Evolutionary conservation across 2,797 vertebrate genomes (phyloP), one percentile per base, ranked within the genome.

Genomic region (Varecia variegata): DNA sequence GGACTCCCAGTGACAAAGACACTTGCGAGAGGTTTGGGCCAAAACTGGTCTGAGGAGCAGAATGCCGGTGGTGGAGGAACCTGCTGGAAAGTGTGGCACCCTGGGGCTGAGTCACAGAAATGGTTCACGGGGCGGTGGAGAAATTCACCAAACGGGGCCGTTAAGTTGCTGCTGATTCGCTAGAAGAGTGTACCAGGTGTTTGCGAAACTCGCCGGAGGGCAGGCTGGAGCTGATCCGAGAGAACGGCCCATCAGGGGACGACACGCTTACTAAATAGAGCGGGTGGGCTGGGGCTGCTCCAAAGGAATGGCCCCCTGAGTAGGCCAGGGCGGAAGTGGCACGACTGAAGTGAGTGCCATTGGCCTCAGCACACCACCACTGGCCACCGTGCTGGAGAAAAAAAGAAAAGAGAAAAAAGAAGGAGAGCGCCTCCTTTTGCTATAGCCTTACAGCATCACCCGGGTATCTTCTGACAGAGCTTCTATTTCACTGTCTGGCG

Each of bases 311-410:
- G 5, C 10, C 60, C 6, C 7, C 14, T 27, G 11, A 0, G 7
- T 62, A 73, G n/a, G 13, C 15, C 18, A 50, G 3, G 18, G 17
- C 25, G 27, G 35, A 32, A 88, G 11, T 18, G 2, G 14, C 17
- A 60, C 21, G 32, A 25, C 7, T 2, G 8, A 73, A 20, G 18
- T 9, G 13, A 25, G 18, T 3, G 21, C 7, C 9, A 11, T 38
- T 68, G 40, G 23, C 6, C n/a, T 79, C 1, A 0, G 27, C 47
- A 68, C 11, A 21, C 5, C 11, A 9, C 10, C 3, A 4, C 1
- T 5, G 4, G 62, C 5, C 18, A 27, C 20, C 15, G 47, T 43
- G 43, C 17, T 32, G 38, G n/a, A 30, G 47, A 27, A 32, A 17
- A 60, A 32, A 32, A 60, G 12, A 60, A 30, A 60, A 85, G 35